Conservation (phyloP, 2,797 vertebrate species). For the Manis crassicaudata region DNA sequence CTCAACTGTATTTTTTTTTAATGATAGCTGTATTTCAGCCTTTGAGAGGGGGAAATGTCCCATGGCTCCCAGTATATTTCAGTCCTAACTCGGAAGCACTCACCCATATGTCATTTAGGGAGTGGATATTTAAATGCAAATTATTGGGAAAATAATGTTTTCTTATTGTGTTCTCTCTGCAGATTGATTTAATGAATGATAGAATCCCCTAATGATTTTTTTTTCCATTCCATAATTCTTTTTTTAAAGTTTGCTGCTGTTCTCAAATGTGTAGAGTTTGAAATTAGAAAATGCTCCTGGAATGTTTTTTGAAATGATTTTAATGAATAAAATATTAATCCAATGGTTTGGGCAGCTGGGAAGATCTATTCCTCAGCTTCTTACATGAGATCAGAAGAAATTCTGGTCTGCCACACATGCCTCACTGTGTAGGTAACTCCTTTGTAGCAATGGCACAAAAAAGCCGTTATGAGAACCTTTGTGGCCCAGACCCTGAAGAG, state of each 20-base stretch:
- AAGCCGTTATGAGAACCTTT: neutral
- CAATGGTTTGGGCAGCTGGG: neutral
- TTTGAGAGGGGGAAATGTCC: neutral
- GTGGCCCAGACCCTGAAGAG: neutral
- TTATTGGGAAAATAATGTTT: slow-evolving; percentile 17
- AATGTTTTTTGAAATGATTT: neutral
- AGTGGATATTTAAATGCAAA: slow-evolving; percentile 1
- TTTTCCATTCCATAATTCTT: neutral
- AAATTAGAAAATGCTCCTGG: slow-evolving; percentile 42
- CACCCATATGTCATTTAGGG: neutral
- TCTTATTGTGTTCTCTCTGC: neutral
- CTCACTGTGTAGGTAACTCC: neutral
- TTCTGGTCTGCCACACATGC: neutral
- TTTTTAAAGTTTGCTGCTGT: neutral
- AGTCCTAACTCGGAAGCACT: slow-evolving; percentile 9
- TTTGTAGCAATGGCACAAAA: neutral
- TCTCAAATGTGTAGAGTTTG: neutral
- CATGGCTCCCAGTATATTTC: neutral
- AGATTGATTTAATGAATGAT: slow-evolving; percentile 21
- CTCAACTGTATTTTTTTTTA: neutral
- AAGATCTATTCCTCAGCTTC: neutral
- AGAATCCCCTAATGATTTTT: slow-evolving; percentile 9
- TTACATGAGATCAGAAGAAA: neutral
- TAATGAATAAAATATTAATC: neutral
- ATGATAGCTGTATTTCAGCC: slow-evolving; percentile 35